phyloP scores from a whole-genome alignment of 2,113 vertebrate genomes.

The Lophotis ruficrista region DNA sequence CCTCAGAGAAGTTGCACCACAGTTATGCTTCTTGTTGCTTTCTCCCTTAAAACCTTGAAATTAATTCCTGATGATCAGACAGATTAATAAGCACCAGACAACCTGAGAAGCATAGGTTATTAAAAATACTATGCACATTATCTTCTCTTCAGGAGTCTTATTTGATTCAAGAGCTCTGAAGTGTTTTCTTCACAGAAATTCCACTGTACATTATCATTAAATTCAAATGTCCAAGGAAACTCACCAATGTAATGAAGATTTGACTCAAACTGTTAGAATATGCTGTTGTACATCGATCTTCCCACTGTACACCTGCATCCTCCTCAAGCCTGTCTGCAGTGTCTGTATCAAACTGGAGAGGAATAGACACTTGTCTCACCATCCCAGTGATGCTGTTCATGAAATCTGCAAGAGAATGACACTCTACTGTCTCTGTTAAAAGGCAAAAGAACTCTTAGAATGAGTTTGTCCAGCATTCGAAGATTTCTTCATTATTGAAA shows the following conservation, averaged over 20 bases:
- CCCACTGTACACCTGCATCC: neutral
- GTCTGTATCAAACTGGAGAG: neutral
- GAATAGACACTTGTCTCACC: neutral
- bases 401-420: neutral
- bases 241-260: neutral
- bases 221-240: neutral
- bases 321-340: neutral
- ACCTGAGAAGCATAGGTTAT: neutral
- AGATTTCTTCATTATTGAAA: neutral
- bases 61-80: constrained; percentile 21
- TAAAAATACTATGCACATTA: neutral
- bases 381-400: neutral
- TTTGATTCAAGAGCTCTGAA: neutral
- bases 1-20: neutral
- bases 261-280: neutral
- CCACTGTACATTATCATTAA: neutral
- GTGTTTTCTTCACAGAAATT: neutral
- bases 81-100: constrained; percentile 14
- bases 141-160: neutral
- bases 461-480: neutral
- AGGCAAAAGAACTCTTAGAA: neutral
- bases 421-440: neutral
- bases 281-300: neutral
- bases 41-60: neutral
- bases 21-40: neutral